Evolutionary conservation across 1,140 invertebrate species (phyloP), one percentile per base, ranked within the genome.

Genomic region (Tetragnatha versicolor): DNA sequence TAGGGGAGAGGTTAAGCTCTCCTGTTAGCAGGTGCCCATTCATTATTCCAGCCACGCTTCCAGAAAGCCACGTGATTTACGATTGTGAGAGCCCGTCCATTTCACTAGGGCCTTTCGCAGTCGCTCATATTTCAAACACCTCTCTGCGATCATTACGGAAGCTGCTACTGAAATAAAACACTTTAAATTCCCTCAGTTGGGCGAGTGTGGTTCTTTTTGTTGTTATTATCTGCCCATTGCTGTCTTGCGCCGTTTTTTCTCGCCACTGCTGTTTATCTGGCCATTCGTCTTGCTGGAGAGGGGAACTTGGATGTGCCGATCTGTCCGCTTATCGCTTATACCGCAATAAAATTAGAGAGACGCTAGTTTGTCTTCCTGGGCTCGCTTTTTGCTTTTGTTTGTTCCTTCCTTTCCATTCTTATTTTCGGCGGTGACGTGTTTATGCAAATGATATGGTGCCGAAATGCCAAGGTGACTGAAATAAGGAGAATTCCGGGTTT

Each of bases 131-230:
- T 77, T 77, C 73, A 76, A 76, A 65, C 73, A 76, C 58, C 61
- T 77, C 73, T 77, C 61, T 10, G 31, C 49, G 61, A 65, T 77
- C 73, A 77, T 77, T 77, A 77, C 73, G 73, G 58, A 51, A 75
- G 73, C 69, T 60, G 69, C 73, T 65, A 77, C 73, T 66, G 73
- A 77, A 77, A 77, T 77, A 77, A 66, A 77, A 77, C 73, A 77
- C 73, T 77, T 77, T 65, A 25, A 25, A 75, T 42, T 63, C 42
- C 37, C 33, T 65, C 61, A 53, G 70, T 58, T 47, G 29, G 31
- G 39, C 35, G 31, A 29, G 29, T 42, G 31, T 35, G 20, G 33
- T 33, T 61, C 20, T 29, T n/a, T 55, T 77, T 73, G 53, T 63
- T 75, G 63, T 66, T 65, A 77, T 65, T 63, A 77, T 63, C 58